Conservation (phyloP, 2,113 vertebrate species). For the Panthera tigris region DNA sequence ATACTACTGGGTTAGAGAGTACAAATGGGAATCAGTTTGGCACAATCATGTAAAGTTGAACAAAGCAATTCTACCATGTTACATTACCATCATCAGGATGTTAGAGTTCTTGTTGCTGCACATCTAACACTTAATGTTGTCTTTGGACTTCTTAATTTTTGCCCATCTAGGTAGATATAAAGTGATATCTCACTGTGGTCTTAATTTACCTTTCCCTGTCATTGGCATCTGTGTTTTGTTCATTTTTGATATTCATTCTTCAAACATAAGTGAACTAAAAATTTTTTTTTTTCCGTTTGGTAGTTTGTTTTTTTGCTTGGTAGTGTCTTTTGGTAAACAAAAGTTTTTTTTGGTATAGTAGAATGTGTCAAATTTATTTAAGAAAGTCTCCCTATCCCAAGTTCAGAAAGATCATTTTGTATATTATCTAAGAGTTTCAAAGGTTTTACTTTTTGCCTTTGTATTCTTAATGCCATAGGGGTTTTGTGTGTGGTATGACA, state of each 20-base stretch:
- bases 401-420: conserved; percentile 27
- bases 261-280: conserved; percentile 14
- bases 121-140: not conserved
- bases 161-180: not conserved
- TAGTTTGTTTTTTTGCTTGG: not conserved
- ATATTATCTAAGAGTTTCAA: conserved; percentile 12
- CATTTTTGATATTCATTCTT: not conserved
- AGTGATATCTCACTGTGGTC: not conserved
- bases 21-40: not conserved
- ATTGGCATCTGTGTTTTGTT: not conserved
- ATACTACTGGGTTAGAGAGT: not conserved
- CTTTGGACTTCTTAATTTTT: not conserved
- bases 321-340: not conserved
- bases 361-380: not conserved
- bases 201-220: conserved; percentile 22
- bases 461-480: not conserved
- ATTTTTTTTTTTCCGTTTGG: not conserved
- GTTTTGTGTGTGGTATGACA: not conserved
- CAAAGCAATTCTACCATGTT: not conserved
- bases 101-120: not conserved
- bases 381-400: not conserved
- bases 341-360: not conserved
- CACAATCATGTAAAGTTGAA: not conserved
- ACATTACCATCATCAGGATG: not conserved
- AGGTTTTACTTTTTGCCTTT: not conserved